These are phyloP conservation scores for Cettia cetti DNA, from an alignment of 2,113 vertebrate species.

Conservation along the genomic window DNA sequence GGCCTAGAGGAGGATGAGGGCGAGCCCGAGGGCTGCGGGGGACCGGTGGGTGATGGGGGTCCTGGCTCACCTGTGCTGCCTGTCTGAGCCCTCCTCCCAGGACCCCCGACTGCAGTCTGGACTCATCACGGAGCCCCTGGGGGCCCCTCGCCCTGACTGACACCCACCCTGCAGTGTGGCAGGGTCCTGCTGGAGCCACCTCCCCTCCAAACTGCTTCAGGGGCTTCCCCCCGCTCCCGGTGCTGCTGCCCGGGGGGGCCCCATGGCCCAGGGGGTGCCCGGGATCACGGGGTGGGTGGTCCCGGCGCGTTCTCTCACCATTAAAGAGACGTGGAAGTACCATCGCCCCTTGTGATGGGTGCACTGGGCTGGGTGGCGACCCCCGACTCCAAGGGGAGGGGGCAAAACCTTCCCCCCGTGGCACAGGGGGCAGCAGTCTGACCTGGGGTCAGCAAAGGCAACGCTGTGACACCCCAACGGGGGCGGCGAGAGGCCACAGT, in stretches of 20 bases:
- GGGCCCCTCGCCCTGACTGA: accelerated
- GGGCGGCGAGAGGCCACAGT: accelerated
- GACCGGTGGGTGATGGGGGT: not conserved
- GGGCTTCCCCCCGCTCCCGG: not conserved
- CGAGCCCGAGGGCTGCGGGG: not conserved
- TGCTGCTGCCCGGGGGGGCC: not conserved
- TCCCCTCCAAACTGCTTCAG: not conserved
- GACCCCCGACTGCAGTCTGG: not conserved
- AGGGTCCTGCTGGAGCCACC: not conserved
- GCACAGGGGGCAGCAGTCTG: too few species aligned
- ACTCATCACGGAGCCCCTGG: not conserved
- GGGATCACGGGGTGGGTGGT: not conserved
- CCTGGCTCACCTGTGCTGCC: not conserved
- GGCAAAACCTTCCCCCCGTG: accelerated
- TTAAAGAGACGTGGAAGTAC: slow-evolving; percentile 70
- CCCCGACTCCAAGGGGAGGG: accelerated
- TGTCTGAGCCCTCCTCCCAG: not conserved
- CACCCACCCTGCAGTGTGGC: not conserved
- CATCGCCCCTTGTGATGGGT: accelerated
- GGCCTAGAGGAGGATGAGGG: slow-evolving; percentile 41
- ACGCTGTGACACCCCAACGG: accelerated
- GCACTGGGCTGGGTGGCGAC: not conserved
- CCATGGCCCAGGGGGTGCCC: accelerated
- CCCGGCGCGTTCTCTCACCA: not conserved
- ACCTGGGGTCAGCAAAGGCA: not conserved